Conservation (phyloP, 2,888 invertebrate species). For the Nomada ruficornis region DNA sequence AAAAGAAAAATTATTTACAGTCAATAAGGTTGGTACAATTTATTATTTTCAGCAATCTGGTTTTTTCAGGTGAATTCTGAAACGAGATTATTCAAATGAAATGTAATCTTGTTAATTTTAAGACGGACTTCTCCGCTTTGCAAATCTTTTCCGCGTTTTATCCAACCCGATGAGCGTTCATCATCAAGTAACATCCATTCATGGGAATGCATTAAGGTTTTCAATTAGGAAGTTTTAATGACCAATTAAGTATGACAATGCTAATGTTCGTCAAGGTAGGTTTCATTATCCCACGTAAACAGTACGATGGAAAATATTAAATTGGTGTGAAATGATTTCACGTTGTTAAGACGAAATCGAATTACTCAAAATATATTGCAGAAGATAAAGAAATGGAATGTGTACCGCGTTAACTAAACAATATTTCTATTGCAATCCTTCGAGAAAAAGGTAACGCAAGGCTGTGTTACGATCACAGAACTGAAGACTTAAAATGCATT, state of each 20-base stretch:
- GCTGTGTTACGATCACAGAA: too few species aligned
- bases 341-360: too few species aligned
- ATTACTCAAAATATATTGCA: too few species aligned
- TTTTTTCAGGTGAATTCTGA: not conserved
- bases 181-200: slow-evolving; percentile 47
- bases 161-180: slow-evolving; percentile 67
- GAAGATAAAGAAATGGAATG: too few species aligned
- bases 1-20: too few species aligned
- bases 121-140: not conserved
- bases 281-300: slow-evolving; percentile 14
- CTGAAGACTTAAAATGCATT: too few species aligned
- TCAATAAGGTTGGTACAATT: not conserved
- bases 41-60: not conserved
- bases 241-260: slow-evolving; percentile 64
- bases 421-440: too few species aligned
- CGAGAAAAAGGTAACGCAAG: too few species aligned
- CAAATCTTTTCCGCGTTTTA: slow-evolving; percentile 30
- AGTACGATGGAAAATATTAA: not conserved
- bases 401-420: too few species aligned
- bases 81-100: slow-evolving; percentile 2
- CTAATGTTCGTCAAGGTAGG: slow-evolving; percentile 27
- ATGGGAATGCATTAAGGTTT: slow-evolving; percentile 47
- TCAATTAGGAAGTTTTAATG: slow-evolving; percentile 72
- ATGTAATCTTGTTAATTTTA: slow-evolving; percentile 11
- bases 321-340: not conserved